Evolutionary conservation across 2,113 vertebrate genomes (phyloP).

Genomic region (Callopanchax toddi): DNA sequence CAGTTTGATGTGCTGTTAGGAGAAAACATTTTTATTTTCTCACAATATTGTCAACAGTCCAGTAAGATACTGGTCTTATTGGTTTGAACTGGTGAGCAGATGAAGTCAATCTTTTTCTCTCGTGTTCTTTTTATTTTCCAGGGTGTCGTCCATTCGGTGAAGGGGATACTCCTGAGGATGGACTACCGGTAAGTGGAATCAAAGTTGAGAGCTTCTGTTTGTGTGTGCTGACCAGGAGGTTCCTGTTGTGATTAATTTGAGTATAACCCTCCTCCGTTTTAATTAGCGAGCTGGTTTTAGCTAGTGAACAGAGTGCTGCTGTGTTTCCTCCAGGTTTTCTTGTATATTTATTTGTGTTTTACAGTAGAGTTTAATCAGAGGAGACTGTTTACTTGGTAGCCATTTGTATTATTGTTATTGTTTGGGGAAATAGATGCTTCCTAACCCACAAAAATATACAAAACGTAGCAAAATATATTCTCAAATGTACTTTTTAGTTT

Average conservation of each 20-base stretch:
- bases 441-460: background rate
- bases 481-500: background rate
- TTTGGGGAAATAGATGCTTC: background rate
- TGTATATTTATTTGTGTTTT: no score
- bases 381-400: no score
- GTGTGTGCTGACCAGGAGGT: background rate
- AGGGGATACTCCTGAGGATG: conserved; percentile 84
- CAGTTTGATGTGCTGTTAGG: no score
- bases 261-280: background rate
- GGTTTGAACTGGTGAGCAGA: background rate
- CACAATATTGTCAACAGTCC: no score
- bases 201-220: background rate
- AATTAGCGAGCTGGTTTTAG: no score
- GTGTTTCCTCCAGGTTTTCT: no score
- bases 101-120: background rate
- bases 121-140: conserved; percentile 63
- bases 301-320: no score
- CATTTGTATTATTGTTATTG: no score
- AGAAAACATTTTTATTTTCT: no score
- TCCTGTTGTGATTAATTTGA: background rate
- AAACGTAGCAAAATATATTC: background rate
- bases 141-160: conserved; percentile 86
- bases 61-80: no score
- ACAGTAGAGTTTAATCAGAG: no score
- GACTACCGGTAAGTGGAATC: conserved; percentile 85